A percentile compares a stretch with the other conserved stretches of the same genome.
Evolutionary conservation across 1,140 invertebrate genomes (phyloP).

Genomic region (Habropoda laboriosa): DNA sequence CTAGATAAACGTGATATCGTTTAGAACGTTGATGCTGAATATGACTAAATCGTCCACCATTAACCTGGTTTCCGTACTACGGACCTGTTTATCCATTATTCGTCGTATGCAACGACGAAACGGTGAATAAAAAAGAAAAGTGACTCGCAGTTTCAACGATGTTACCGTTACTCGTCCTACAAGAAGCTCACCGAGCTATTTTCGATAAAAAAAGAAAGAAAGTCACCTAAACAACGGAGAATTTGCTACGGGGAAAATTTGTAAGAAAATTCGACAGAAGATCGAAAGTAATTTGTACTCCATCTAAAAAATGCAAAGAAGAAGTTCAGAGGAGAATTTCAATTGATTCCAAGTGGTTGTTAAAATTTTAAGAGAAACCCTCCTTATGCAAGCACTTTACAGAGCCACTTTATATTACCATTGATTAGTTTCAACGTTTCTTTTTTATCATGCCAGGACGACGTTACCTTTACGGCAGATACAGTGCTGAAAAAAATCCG

Average conservation of each 20-base stretch:
- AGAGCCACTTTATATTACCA: neutral
- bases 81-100: conserved; percentile 52
- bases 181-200: neutral
- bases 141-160: conserved; percentile 15
- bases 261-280: neutral
- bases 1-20: conserved; percentile 24
- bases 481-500: neutral
- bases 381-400: neutral
- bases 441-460: neutral
- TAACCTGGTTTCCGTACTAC: conserved; percentile 59
- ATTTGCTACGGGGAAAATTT: neutral
- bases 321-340: neutral
- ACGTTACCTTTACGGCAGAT: neutral
- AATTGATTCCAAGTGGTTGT: neutral
- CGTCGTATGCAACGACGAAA: conserved; percentile 21
- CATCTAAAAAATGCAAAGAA: neutral
- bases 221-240: no score
- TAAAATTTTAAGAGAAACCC: neutral
- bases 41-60: conserved; percentile 53
- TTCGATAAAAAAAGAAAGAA: no score
- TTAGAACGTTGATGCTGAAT: conserved; percentile 8
- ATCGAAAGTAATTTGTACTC: neutral
- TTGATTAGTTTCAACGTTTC: neutral
- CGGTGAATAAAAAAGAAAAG: conserved; percentile 37
- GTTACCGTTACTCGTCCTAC: conserved; percentile 9